These are phyloP conservation scores for Apamea sordens DNA, from an alignment of 2,888 invertebrate genomes.

Conservation along the genomic window DNA sequence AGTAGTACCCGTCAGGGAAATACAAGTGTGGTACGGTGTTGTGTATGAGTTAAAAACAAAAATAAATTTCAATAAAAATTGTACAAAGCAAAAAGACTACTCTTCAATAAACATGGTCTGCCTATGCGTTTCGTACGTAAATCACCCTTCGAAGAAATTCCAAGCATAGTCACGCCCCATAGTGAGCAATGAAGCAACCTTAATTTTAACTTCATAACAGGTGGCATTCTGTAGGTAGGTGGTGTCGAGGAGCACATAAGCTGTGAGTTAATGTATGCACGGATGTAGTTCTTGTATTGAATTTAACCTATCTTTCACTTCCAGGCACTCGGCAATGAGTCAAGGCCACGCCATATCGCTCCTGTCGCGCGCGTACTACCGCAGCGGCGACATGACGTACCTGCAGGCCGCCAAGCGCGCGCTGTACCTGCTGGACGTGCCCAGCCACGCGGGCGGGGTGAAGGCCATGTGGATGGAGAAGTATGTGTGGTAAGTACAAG, in stretches of 20 bases:
- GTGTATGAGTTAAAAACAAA: too few relatives aligned
- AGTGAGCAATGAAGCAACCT: background rate
- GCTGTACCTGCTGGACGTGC: slow-evolving; percentile 94
- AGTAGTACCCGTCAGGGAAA: too few relatives aligned
- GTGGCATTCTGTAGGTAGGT: background rate
- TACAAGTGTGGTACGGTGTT: too few relatives aligned
- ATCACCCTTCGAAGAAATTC: background rate
- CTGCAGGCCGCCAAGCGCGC: slow-evolving; percentile 95
- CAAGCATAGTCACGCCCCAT: background rate
- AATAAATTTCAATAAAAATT: too few relatives aligned
- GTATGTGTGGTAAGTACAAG: slow-evolving; percentile 93
- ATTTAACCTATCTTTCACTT: background rate
- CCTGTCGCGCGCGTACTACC: slow-evolving; percentile 96
- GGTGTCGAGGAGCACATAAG: background rate
- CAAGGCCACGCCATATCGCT: slow-evolving; percentile 99
- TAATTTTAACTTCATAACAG: background rate
- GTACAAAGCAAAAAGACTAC: too few relatives aligned
- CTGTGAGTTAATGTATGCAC: background rate
- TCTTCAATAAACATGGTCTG: background rate
- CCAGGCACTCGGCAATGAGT: slow-evolving; percentile 98
- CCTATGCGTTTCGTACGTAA: background rate
- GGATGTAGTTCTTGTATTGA: background rate
- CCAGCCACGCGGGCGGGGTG: slow-evolving; percentile 95
- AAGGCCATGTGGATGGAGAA: slow-evolving; percentile 95
- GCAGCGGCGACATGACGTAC: slow-evolving; percentile 94